These are phyloP conservation scores for Sinelater perroti DNA, from an alignment of 2,888 invertebrate genomes.

Conservation along the genomic window DNA sequence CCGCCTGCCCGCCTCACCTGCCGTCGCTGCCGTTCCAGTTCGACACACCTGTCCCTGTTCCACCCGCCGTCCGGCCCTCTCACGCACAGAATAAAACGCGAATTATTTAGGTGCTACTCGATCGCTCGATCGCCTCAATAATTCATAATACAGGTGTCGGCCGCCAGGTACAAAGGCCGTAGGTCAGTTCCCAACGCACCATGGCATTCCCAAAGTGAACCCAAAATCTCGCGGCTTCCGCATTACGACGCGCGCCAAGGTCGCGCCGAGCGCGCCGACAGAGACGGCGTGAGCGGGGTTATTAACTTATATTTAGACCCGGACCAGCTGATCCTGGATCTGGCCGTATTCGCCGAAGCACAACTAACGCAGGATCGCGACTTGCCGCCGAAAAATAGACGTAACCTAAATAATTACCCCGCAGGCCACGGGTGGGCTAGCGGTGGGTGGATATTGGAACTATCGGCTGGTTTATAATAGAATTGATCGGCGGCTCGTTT, in stretches of 20 bases:
- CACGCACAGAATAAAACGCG: conserved; percentile 3
- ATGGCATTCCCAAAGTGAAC: no score
- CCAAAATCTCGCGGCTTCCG: conserved; percentile 12
- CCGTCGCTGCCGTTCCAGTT: conserved; percentile 19
- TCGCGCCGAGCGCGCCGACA: conserved; percentile 9
- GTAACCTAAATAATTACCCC: conserved; percentile 16
- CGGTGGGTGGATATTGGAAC: neutral
- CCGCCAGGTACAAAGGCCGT: no score
- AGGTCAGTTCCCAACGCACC: no score
- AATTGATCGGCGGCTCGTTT: no score
- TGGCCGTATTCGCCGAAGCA: conserved; percentile 8
- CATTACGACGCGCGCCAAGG: conserved; percentile 18
- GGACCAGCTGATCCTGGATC: conserved; percentile 29
- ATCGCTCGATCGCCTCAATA: no score
- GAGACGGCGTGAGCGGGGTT: conserved; percentile 21
- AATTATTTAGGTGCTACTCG: conserved; percentile 11
- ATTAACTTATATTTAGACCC: conserved; percentile 32
- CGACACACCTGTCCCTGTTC: conserved; percentile 33
- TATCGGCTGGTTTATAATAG: neutral
- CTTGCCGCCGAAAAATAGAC: conserved; percentile 9
- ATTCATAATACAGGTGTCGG: no score
- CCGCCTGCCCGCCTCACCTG: conserved; percentile 40
- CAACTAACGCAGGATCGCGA: conserved; percentile 10
- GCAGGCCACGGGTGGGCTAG: neutral
- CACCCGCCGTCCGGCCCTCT: conserved; percentile 11